These are phyloP conservation scores for Semnornis frantzii DNA, from an alignment of 2,113 vertebrate species.

Conservation along the genomic window DNA sequence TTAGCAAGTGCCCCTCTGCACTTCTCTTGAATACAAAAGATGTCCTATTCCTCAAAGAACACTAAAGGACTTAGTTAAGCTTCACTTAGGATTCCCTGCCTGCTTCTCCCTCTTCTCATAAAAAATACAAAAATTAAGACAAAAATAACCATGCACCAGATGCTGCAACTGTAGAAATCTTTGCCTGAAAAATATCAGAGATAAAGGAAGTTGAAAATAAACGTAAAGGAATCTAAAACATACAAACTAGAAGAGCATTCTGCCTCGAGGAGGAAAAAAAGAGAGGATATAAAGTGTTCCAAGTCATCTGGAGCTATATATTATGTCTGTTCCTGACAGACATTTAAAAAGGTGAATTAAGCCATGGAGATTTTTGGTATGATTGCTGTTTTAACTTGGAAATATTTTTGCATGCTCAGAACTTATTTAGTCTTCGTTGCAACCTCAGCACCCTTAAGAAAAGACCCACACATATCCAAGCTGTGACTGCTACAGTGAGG, in stretches of 20 bases:
- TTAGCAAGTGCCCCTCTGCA: no score
- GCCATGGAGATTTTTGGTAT: not conserved
- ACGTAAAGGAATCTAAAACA: not conserved
- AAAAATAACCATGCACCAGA: slow-evolving; percentile 25
- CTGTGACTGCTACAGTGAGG: not conserved
- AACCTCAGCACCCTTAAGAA: not conserved
- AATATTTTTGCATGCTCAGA: not conserved
- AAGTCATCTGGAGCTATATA: not conserved
- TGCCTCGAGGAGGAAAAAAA: not conserved
- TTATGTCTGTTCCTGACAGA: not conserved
- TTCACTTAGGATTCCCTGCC: not conserved
- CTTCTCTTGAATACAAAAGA: no score
- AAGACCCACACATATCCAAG: fast-evolving
- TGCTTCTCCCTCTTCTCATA: not conserved
- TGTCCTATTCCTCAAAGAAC: not conserved
- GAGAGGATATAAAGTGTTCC: not conserved
- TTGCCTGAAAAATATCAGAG: not conserved
- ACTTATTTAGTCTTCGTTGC: not conserved
- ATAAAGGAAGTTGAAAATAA: not conserved
- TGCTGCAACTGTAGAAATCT: slow-evolving; percentile 31
- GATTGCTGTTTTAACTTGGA: not conserved
- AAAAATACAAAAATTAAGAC: not conserved
- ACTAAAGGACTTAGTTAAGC: not conserved
- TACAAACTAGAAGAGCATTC: not conserved
- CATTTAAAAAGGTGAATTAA: not conserved